Evolutionary conservation across 2,888 invertebrate genomes (phyloP).

Genomic region (Zygaena filipendulae): DNA sequence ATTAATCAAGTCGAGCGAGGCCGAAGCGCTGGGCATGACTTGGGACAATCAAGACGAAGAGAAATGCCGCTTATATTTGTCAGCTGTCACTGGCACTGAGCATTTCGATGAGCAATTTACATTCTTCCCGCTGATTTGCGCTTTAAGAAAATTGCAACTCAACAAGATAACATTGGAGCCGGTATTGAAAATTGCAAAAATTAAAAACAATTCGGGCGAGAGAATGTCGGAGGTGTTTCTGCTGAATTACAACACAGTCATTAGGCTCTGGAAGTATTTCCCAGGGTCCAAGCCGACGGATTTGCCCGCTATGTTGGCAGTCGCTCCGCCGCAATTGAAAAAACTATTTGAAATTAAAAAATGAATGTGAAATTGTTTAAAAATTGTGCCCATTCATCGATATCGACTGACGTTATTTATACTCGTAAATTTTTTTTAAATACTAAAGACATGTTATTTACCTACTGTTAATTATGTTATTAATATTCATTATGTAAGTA

Average conservation of each 20-base stretch:
- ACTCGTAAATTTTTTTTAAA: too few relatives aligned
- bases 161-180: constrained; percentile 29
- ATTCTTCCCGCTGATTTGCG: constrained; percentile 33
- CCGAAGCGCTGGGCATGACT: constrained; percentile 24
- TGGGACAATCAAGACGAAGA: constrained; percentile 26
- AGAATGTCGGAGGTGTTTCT: constrained; percentile 25
- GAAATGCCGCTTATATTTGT: constrained; percentile 28
- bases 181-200: constrained; percentile 31
- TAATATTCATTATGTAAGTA: too few relatives aligned
- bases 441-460: too few relatives aligned
- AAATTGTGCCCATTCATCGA: too few relatives aligned
- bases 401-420: too few relatives aligned
- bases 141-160: constrained; percentile 29
- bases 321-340: constrained; percentile 18
- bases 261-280: constrained; percentile 26
- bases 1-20: constrained; percentile 25
- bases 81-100: constrained; percentile 33
- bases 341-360: constrained; percentile 12
- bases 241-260: constrained; percentile 18
- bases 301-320: constrained; percentile 16
- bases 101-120: constrained; percentile 33
- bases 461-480: too few relatives aligned
- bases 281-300: constrained; percentile 18
- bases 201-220: constrained; percentile 27
- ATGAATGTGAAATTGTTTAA: too few relatives aligned